Base-by-base conservation (phyloP, 2,797 vertebrate genomes). In the Molossus molossus region DNA sequence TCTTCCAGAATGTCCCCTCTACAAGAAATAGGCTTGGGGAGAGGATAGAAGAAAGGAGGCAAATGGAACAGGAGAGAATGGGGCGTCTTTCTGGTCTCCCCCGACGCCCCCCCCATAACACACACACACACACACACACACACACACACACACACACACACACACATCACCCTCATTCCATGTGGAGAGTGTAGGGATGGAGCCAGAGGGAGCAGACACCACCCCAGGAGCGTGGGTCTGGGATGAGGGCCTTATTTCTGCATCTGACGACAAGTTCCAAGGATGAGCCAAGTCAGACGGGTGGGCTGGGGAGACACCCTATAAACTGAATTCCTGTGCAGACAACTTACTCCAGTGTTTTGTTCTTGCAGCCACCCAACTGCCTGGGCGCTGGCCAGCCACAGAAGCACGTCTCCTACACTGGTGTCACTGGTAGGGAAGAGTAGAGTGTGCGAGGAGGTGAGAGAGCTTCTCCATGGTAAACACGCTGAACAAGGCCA, bases 161-260 rank as follows among this genome's bases (percentile, higher is more conserved):
- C 0, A 1, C 50, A 37, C 11, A 9, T 3, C 33, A 64, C 18
- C 1, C 27, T 23, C 37, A 40, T 4, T n/a, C 45, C 15, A 6
- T 9, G 33, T 67, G 50, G 10, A 18, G 58, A 65, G 12, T 13
- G 7, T n/a, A 50, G 29, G 37, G 40, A 25, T 50, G 13, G 33
- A 37, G 3, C 1, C 33, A 27, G 83, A 81, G 53, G 21, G 27
- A 85, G 29, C 20, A 40, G n/a, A n/a, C 12, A 57, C 3, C 2
- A 13, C 8, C 37, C 33, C 1, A 6, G 73, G 65, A 87, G 83
- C 20, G 6, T 14, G 12, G 3, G 12, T 29, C 21, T 65, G 20
- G 67, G 77, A 64, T 1, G 15, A 37, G 9, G 17, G 1, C 11
- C 53, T 57, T 62, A 25, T 67, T 79, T 33, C 80, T 3, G 4